Base-by-base conservation (phyloP, 2,113 vertebrate genomes). In the Percopsis transmontana region DNA sequence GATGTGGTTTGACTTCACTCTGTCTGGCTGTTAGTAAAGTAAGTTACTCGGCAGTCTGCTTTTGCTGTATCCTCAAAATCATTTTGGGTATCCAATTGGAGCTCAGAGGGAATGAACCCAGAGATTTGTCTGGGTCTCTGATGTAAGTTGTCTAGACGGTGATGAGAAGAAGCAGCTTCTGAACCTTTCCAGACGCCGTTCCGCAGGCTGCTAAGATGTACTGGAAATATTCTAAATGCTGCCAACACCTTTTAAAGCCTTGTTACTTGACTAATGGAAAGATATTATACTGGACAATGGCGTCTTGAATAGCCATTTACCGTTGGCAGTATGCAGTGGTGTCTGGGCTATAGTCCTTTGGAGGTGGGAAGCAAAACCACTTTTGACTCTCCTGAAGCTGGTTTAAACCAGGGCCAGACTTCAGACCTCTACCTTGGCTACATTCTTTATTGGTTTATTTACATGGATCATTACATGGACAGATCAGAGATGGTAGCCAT, bases 261-360 rank as follows among this genome's bases (percentile, higher is more conserved):
- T 39, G 62, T 64, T 70, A 66, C 61, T 78, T 62, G 74, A 50
- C 58, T 14, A 15, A 55, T 10, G 52, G 44, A 67, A 59, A 58
- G 53, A 39, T 58, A 72, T 24, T 10, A 66, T 58, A 23, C 41
- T 61, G 68, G 75, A 83, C 19, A 44, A 13, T 33, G 45, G 69
- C 80, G 76, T 87, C 81, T 88, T 87, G 83, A 86, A 88, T 89
- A 65, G 2, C 62, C 62, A 82, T 89, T 79, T 2, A 48, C 65
- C 70, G 6, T 42, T 61, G 24, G 55, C 27, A 50, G 51, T 74
- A 42, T 27, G 51, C 44, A 27, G 55, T 72, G 48, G 1, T 21
- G 13, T 72, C 41, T 33, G 40, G 39, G 41, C 55, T 51, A 20
- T 15, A 11, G 20, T 38, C 76, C 12, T 48, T 73, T 57, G 57